Conservation (phyloP, 2,888 invertebrate genomes). For the Mythimna lalbum region DNA sequence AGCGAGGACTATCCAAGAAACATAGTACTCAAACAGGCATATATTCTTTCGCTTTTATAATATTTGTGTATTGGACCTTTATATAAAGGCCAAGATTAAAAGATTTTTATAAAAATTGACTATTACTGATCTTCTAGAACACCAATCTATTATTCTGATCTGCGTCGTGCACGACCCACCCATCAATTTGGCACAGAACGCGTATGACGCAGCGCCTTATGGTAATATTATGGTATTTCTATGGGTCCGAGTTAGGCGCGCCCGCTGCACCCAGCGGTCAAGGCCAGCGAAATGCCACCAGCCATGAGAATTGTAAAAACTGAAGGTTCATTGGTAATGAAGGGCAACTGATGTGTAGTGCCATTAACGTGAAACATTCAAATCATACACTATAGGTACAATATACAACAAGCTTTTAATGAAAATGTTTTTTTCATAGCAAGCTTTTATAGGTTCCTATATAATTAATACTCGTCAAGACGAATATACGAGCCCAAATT, state of each 20-base stretch:
- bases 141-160: not conserved
- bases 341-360: not conserved
- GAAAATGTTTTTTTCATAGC: too few relatives aligned
- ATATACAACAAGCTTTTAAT: too few relatives aligned
- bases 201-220: slow-evolving; percentile 4
- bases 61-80: too few relatives aligned
- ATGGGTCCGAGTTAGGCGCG: slow-evolving; percentile 29
- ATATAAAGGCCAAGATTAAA: too few relatives aligned
- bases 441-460: too few relatives aligned
- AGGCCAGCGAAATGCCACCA: slow-evolving; percentile 19
- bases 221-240: slow-evolving; percentile 1
- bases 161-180: not conserved
- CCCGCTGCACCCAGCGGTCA: slow-evolving; percentile 52
- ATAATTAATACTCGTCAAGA: too few relatives aligned
- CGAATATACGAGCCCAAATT: too few relatives aligned
- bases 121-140: not conserved
- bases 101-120: too few relatives aligned
- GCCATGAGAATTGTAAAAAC: not conserved
- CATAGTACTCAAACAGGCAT: too few relatives aligned
- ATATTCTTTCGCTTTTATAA: too few relatives aligned
- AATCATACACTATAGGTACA: too few relatives aligned
- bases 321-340: not conserved
- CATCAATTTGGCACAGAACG: slow-evolving; percentile 12
- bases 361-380: not conserved
- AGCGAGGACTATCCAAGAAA: too few relatives aligned